Base-by-base conservation (phyloP, 2,888 invertebrate species). In the Dasypogon diadema region DNA sequence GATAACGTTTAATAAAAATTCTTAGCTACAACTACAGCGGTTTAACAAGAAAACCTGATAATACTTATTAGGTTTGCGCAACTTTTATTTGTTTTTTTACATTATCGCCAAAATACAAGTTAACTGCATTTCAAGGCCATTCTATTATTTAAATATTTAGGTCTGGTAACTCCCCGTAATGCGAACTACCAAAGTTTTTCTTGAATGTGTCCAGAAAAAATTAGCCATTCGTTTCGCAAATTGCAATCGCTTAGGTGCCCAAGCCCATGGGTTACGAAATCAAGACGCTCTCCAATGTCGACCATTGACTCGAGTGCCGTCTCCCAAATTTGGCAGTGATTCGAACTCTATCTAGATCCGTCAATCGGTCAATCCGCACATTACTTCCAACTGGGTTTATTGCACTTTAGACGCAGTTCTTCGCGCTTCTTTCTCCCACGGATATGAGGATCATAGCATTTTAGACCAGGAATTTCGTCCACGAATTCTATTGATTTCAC, bases 341-440 rank as follows among this genome's bases (percentile, higher is more conserved):
- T n/a, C n/a, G n/a, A n/a, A n/a, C n/a, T n/a, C n/a, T n/a, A n/a
- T 16, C 60, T 34, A 37, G 58, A 58, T 58, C 30, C 34, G 37
- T 30, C 34, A 60, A 34, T 34, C 18, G 58, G 34, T 60, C 58
- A 60, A 34, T 30, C 24, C 30, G 12, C 37, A 37, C 2, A 37
- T 37, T 60, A 42, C 14, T 60, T 37, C 42, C 37, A 21, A 10
- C 4, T 18, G 21, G 60, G 18, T 60, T 60, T 34, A 60, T 37
- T 60, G 60, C 60, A 60, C 60, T 37, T 42, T 37, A 21, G 42
- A 1, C 42, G 42, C 2, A 12, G 42, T 3, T 42, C 12, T 3
- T 42, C 1, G 3, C 8, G 12, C 1, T 2, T 2, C 3, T 42
- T 3, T 42, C 0, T 12, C n/a, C 12, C 8, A 42, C 3, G n/a